Percentiles rank a stretch among this genome's conserved stretches.
phyloP scores from a whole-genome alignment of 2,888 invertebrate genomes.

The Lottia gigantea region DNA sequence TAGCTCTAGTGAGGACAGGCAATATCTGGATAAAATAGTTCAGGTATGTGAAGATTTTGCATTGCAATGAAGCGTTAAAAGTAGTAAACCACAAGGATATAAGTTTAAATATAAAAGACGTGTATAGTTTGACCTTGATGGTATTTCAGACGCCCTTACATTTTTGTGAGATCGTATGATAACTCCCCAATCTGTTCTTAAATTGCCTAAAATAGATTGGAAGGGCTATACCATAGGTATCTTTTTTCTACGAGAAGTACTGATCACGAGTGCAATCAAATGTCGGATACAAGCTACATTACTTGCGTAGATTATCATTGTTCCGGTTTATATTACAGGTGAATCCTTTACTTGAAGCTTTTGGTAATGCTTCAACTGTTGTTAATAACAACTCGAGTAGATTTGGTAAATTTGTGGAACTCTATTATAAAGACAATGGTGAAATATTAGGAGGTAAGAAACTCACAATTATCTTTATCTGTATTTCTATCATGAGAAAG shows the following conservation, averaged over 20 bases:
- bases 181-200: too few species aligned
- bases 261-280: too few species aligned
- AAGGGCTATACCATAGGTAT: too few species aligned
- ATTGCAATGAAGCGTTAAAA: too few species aligned
- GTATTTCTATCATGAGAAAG: neutral
- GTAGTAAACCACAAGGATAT: too few species aligned
- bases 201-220: too few species aligned
- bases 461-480: too few species aligned
- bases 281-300: neutral
- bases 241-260: too few species aligned
- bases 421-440: conserved; percentile 51
- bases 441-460: conserved; percentile 51
- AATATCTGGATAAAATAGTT: conserved; percentile 58
- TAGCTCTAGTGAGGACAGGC: conserved; percentile 45
- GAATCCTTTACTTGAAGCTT: conserved; percentile 63
- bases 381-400: conserved; percentile 64
- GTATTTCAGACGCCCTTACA: too few species aligned
- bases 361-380: conserved; percentile 63
- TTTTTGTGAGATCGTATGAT: too few species aligned
- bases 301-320: neutral
- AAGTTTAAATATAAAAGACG: too few species aligned
- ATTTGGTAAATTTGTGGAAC: conserved; percentile 62
- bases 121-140: too few species aligned
- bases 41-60: conserved; percentile 38
- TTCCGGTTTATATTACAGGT: conserved; percentile 35